A percentile compares a stretch with the other conserved stretches of the same genome.
phyloP scores from a whole-genome alignment of 2,113 vertebrate genomes.

The Bos taurus region ARS-UCD2.0 NC_037344.1:39636501-39637000 shows the following conservation, averaged over 20 bases:
- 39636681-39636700: not conserved
- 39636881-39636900: not conserved
- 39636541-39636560: slow-evolving; percentile 97
- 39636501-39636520: slow-evolving; percentile 88
- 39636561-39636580: slow-evolving; percentile 94
- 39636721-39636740: not conserved
- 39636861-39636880: not conserved
- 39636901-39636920: not conserved
- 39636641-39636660: not conserved
- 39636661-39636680: too few relatives aligned
- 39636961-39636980: rapidly evolving
- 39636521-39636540: slow-evolving; percentile 93
- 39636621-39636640: not conserved
- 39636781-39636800: not conserved
- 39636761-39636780: not conserved
- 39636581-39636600: slow-evolving; percentile 88
- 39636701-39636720: not conserved
- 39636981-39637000: not conserved
- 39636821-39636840: not conserved
- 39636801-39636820: not conserved
- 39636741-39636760: not conserved
- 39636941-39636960: too few relatives aligned
- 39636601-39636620: not conserved
- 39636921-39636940: not conserved
- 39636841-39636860: not conserved